Base-by-base conservation (phyloP, 23 tunicate species). In the Diplosoma virens region DNA sequence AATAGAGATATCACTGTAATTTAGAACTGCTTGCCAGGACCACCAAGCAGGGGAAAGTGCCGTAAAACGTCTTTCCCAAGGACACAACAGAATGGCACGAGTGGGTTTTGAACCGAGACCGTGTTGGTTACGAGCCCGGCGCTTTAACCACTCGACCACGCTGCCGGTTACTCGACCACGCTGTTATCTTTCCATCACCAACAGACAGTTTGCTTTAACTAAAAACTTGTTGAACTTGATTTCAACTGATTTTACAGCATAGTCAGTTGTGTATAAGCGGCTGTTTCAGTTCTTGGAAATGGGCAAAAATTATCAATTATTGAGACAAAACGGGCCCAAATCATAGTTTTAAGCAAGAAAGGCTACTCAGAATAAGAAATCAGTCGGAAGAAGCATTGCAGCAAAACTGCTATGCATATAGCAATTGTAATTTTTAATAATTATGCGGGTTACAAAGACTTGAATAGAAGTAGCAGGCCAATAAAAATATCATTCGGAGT, bases 271-370 rank as follows among this genome's bases (percentile, higher is more conserved):
- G 24, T 11, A 56, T 56, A 11, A 56, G 63, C 21, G 17, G 63
- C 63, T 56, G 21, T 56, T 56, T 56, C 63, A 56, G 63, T 11
- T 56, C 63, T 56, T 56, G 63, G 24, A 56, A 56, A 56, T 56
- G 24, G 63, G 21, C 63, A 56, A 56, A 56, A 56, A 56, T 56
- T 25, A 4, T 56, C 63, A 11, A 22, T 56, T 56, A 14, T 25
- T 25, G 24, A 56, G 63, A 56, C 63, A n/a, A n/a, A n/a, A n/a
- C n/a, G n/a, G n/a, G n/a, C n/a, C n/a, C n/a, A n/a, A n/a, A n/a
- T n/a, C n/a, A 4, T 56, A 25, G 63, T 56, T 56, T 56, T 56
- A 56, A 16, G 63, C 20, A 16, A 56, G 25, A 25, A 56, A 56
- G 63, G 63, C 63, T 56, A 20, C 63, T 56, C 63, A 11, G 25